A percentile compares a stretch with the other conserved stretches of the same genome.
Evolutionary conservation across 92 coral and sea anemone genomes (phyloP).

Genomic region (Nematostella vectensis): DNA sequence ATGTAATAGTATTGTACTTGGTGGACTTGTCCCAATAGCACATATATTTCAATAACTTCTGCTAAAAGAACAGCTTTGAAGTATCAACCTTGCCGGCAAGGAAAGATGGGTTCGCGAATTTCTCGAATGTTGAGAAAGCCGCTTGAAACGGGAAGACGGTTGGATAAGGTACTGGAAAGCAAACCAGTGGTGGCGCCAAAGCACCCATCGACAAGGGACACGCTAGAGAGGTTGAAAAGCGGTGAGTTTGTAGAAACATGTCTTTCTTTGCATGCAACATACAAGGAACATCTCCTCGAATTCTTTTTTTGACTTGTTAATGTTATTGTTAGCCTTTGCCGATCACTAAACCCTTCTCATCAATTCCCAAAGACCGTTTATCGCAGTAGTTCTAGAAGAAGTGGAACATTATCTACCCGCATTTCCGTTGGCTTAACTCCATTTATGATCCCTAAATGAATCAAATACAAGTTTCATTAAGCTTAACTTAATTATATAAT

Average conservation of each 20-base stretch:
- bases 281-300: too few relatives aligned
- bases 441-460: too few relatives aligned
- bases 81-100: too few relatives aligned
- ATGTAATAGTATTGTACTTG: too few relatives aligned
- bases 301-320: not conserved
- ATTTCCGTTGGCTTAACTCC: not conserved
- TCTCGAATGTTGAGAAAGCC: constrained; percentile 64
- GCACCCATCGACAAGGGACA: constrained; percentile 63
- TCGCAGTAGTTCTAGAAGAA: not conserved
- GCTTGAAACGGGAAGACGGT: constrained; percentile 49
- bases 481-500: too few relatives aligned
- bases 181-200: constrained; percentile 80
- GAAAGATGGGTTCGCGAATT: constrained; percentile 83
- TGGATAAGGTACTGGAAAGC: constrained; percentile 68
- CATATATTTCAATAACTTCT: too few relatives aligned
- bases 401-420: not conserved
- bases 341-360: not conserved
- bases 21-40: too few relatives aligned
- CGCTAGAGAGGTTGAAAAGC: constrained; percentile 23
- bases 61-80: too few relatives aligned
- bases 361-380: not conserved
- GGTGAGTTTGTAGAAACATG: constrained; percentile 6
- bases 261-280: not conserved
- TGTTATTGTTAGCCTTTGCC: not conserved
- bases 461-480: not conserved